Percentiles rank a stretch among this genome's conserved stretches.
phyloP scores from a whole-genome alignment of 2,113 vertebrate genomes.

The Sarotherodon lohbergeri region DNA sequence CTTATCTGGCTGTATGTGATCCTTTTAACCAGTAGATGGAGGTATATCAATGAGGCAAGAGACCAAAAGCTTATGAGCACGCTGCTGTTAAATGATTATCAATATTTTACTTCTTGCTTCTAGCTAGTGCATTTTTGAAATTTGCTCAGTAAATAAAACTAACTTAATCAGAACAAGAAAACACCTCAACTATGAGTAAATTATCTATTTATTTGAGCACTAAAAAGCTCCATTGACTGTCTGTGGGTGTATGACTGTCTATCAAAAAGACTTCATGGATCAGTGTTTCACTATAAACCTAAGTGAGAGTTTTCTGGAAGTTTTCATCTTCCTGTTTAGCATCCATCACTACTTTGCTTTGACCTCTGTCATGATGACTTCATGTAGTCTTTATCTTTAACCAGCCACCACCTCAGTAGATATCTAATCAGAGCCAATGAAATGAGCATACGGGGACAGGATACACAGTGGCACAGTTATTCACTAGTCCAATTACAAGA shows the following conservation, averaged over 20 bases:
- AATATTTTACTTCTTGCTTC: not conserved
- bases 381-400: not conserved
- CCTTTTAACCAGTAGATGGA: conserved; percentile 51
- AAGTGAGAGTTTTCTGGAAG: not conserved
- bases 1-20: not conserved
- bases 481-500: not conserved
- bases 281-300: fast-evolving
- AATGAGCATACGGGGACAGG: not conserved
- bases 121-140: not conserved
- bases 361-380: not conserved
- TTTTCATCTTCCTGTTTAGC: not conserved
- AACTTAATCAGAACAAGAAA: not conserved
- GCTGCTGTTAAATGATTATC: not conserved
- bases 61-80: not conserved
- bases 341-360: not conserved
- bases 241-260: not conserved
- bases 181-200: not conserved
- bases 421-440: not conserved
- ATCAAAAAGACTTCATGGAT: not conserved
- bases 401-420: not conserved
- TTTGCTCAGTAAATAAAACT: not conserved
- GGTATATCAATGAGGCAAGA: not conserved
- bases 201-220: not conserved
- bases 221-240: not conserved
- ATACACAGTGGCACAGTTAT: not conserved